Evolutionary conservation across 1,140 invertebrate species (phyloP).

Genomic region (Neelides sp.): DNA sequence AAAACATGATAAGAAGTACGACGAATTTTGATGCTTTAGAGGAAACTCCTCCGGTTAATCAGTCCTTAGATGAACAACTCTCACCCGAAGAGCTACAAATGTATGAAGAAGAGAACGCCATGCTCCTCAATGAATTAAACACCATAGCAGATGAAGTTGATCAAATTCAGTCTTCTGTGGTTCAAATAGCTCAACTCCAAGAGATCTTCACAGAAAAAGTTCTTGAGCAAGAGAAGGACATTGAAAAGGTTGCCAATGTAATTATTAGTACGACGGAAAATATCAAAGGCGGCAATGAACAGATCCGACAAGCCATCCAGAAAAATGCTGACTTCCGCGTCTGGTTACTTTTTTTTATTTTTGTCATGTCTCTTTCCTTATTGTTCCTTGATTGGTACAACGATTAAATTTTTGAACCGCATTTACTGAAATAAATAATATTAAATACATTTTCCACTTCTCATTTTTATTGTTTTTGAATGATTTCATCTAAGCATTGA

Average conservation of each 20-base stretch:
- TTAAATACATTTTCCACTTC: no score
- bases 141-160: slow-evolving; percentile 57
- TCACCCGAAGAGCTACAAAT: slow-evolving; percentile 80
- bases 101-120: slow-evolving; percentile 72
- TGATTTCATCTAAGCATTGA: no score
- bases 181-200: slow-evolving; percentile 91
- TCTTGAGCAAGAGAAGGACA: slow-evolving; percentile 81
- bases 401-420: slow-evolving; percentile 60
- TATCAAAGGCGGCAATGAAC: slow-evolving; percentile 89
- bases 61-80: slow-evolving; percentile 48
- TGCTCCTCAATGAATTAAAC: slow-evolving; percentile 71
- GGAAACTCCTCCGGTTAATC: slow-evolving; percentile 13
- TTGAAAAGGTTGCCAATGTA: slow-evolving; percentile 73
- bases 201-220: slow-evolving; percentile 95
- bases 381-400: slow-evolving; percentile 98
- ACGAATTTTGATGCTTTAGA: slow-evolving; percentile 33
- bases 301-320: slow-evolving; percentile 89
- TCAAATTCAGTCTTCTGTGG: slow-evolving; percentile 80
- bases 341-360: slow-evolving; percentile 85
- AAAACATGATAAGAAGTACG: slow-evolving; percentile 15
- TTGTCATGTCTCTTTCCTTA: slow-evolving; percentile 89
- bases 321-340: slow-evolving; percentile 86
- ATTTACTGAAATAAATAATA: no score
- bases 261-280: slow-evolving; percentile 87
- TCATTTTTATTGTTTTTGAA: no score